Conservation (phyloP, 2,113 vertebrate species). For the Phylloscopus trochiloides region DNA sequence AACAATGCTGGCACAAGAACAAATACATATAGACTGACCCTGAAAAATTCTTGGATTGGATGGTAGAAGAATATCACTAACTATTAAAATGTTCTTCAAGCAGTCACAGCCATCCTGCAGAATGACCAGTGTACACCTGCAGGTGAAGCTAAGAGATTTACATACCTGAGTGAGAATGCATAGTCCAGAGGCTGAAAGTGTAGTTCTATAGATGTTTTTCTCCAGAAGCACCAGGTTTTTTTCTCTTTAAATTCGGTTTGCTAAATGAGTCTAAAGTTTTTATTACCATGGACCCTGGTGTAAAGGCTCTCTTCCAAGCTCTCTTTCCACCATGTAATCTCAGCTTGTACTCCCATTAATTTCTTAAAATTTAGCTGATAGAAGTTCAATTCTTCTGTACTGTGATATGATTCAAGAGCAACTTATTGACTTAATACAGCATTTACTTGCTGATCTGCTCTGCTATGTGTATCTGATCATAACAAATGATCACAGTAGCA, state of each 20-base stretch:
- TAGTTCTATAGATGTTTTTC: background rate
- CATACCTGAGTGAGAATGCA: background rate
- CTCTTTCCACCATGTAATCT: background rate
- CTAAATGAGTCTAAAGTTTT: background rate
- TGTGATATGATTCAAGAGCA: background rate
- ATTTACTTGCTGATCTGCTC: background rate
- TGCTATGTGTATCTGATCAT: background rate
- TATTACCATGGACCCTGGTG: background rate
- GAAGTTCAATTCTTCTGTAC: background rate
- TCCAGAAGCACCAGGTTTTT: background rate
- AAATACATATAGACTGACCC: slow-evolving; percentile 1
- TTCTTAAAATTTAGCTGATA: background rate
- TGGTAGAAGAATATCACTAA: background rate
- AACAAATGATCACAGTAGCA: background rate
- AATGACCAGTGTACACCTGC: background rate
- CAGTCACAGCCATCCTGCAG: background rate
- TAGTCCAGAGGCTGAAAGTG: background rate
- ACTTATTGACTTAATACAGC: background rate
- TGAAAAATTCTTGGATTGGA: background rate
- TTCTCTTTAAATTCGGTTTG: background rate
- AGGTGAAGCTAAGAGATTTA: background rate
- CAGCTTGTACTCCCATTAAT: background rate
- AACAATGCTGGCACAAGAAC: slow-evolving; percentile 44
- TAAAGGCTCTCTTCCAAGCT: background rate
- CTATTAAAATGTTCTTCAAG: background rate